Percentiles rank a stretch among this genome's conserved stretches.
phyloP scores from a whole-genome alignment of 2,888 invertebrate genomes.

The Heliconius ismenius region DNA sequence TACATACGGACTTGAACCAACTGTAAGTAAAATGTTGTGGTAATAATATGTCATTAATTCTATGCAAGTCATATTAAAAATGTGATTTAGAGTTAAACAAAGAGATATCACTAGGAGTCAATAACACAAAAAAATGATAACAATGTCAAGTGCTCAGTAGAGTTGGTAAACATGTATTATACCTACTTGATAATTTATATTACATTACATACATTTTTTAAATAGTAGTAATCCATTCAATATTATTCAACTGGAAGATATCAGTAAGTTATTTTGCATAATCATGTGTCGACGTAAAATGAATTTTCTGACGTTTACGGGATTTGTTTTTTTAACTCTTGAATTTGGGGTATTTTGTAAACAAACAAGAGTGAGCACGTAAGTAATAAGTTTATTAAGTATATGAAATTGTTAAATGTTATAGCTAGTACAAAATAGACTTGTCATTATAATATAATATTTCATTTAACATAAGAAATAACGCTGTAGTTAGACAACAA shows the following conservation, averaged over 20 bases:
- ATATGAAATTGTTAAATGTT: too few species aligned
- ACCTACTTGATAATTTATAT: conserved; percentile 42
- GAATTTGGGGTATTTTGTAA: conserved; percentile 43
- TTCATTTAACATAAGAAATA: too few species aligned
- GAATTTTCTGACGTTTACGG: conserved; percentile 40
- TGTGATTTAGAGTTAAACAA: conserved; percentile 26
- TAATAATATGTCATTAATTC: background rate
- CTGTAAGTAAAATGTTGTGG: background rate
- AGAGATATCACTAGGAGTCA: conserved; percentile 55
- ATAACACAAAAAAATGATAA: conserved; percentile 66
- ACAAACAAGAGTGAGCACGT: conserved; percentile 46
- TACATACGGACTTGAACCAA: background rate
- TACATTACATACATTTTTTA: conserved; percentile 27
- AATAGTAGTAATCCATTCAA: conserved; percentile 39
- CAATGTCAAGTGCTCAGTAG: conserved; percentile 63
- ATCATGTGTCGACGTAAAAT: conserved; percentile 39
- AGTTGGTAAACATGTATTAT: conserved; percentile 40
- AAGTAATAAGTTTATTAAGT: conserved; percentile 39
- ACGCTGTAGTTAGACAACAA: too few species aligned
- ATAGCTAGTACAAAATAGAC: too few species aligned
- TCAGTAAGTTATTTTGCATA: conserved; percentile 36
- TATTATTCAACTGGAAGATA: conserved; percentile 27
- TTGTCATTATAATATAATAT: too few species aligned
- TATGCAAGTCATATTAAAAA: conserved; percentile 8
- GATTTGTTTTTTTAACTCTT: conserved; percentile 42